Evolutionary conservation across 2,113 vertebrate genomes (phyloP).

Genomic region (Tachycineta bicolor): DNA sequence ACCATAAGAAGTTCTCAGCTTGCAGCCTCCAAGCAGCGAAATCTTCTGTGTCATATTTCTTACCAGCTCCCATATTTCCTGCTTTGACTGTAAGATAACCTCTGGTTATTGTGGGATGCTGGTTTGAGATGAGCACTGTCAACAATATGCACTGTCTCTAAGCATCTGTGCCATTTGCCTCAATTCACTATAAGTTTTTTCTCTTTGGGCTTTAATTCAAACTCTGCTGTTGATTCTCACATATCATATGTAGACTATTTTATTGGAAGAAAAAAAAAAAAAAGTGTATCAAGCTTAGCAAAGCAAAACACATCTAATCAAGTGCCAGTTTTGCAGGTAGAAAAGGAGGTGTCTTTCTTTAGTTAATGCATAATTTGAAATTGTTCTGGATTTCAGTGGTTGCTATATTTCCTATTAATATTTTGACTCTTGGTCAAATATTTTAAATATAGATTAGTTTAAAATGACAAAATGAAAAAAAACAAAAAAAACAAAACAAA

Average conservation of each 20-base stretch:
- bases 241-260: neutral
- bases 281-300: neutral
- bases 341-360: neutral
- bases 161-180: slow-evolving; percentile 46
- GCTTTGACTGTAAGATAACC: slow-evolving; percentile 64
- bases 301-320: neutral
- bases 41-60: slow-evolving; percentile 64
- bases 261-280: neutral
- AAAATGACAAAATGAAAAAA: neutral
- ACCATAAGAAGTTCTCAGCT: slow-evolving; percentile 61
- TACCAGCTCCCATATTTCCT: slow-evolving; percentile 9
- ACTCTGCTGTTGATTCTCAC: slow-evolving; percentile 30
- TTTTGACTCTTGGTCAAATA: neutral
- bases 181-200: neutral
- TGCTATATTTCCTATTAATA: neutral
- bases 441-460: neutral
- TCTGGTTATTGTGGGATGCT: slow-evolving; percentile 64
- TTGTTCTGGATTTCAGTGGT: neutral
- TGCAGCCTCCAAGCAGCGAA: slow-evolving; percentile 40
- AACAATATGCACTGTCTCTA: slow-evolving; percentile 42
- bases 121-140: slow-evolving; percentile 61
- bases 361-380: neutral
- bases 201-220: slow-evolving; percentile 55
- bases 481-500: too few relatives aligned
- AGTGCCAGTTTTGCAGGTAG: neutral